Conservation (phyloP, 2,797 vertebrate species). For the Pithecia hirsuta region DNA sequence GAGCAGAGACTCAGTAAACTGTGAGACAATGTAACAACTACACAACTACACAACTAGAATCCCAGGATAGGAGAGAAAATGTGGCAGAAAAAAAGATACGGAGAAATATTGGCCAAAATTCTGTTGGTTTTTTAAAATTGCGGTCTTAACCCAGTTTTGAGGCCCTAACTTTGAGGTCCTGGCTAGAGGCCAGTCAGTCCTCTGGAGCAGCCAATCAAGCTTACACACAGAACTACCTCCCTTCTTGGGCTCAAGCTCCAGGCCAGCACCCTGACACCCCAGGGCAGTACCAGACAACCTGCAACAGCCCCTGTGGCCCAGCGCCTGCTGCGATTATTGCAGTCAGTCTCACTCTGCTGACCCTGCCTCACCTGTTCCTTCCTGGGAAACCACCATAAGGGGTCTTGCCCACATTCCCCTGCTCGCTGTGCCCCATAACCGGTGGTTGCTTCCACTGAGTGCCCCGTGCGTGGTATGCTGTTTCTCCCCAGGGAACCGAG, state of each 20-base stretch:
- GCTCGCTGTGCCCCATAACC: background rate
- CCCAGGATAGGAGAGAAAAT: background rate
- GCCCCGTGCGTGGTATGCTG: background rate
- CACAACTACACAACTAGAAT: background rate
- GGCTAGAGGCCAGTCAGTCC: background rate
- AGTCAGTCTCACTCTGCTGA: background rate
- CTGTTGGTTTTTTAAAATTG: constrained; percentile 6
- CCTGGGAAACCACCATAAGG: background rate
- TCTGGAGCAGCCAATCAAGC: background rate
- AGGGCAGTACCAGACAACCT: background rate
- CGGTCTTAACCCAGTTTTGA: background rate
- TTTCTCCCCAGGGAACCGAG: background rate
- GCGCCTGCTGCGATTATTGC: too few species aligned
- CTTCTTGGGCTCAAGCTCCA: background rate
- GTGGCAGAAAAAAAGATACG: background rate
- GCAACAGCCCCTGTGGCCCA: background rate
- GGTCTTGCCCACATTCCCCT: background rate
- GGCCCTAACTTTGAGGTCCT: background rate
- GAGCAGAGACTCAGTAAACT: background rate
- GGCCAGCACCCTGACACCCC: background rate
- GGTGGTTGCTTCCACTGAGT: background rate
- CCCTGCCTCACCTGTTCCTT: background rate
- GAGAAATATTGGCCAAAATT: background rate
- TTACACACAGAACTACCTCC: background rate
- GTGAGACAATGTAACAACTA: background rate